A percentile compares a stretch with the other conserved stretches of the same genome.
These are phyloP conservation scores for Sinocyclocheilus grahami DNA, from an alignment of 2,113 vertebrate genomes.

Conservation along the genomic window DNA sequence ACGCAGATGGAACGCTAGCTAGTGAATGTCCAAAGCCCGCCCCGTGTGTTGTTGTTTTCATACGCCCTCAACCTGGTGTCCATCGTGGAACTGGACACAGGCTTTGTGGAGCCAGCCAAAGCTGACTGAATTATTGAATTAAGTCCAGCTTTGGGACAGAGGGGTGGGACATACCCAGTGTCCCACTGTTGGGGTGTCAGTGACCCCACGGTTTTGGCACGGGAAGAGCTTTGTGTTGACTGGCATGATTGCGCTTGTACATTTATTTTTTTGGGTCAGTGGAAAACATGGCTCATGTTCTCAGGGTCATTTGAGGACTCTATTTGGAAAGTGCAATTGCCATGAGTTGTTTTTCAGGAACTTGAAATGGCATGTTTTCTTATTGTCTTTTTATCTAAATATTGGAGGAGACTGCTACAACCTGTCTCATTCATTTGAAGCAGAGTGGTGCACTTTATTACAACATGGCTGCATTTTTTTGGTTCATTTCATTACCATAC, in stretches of 20 bases:
- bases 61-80: constrained; percentile 36
- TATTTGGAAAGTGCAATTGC: neutral
- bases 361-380: neutral
- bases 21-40: neutral
- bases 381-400: neutral
- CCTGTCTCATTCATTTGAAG: neutral
- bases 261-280: constrained; percentile 6
- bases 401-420: neutral
- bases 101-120: constrained; percentile 46
- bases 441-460: neutral
- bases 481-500: neutral
- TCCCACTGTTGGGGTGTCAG: neutral
- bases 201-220: neutral
- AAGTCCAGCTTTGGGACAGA: constrained; percentile 34
- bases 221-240: constrained; percentile 1
- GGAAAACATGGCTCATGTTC: neutral
- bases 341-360: neutral
- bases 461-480: neutral
- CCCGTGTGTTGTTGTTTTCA: constrained; percentile 41
- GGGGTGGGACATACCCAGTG: constrained; percentile 8
- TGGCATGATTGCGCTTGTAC: neutral
- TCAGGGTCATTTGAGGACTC: neutral
- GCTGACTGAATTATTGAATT: constrained; percentile 51
- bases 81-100: constrained; percentile 21
- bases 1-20: constrained; percentile 1